These are phyloP conservation scores for Anser cygnoides DNA, from an alignment of 2,113 vertebrate species.

Conservation along the genomic window DNA sequence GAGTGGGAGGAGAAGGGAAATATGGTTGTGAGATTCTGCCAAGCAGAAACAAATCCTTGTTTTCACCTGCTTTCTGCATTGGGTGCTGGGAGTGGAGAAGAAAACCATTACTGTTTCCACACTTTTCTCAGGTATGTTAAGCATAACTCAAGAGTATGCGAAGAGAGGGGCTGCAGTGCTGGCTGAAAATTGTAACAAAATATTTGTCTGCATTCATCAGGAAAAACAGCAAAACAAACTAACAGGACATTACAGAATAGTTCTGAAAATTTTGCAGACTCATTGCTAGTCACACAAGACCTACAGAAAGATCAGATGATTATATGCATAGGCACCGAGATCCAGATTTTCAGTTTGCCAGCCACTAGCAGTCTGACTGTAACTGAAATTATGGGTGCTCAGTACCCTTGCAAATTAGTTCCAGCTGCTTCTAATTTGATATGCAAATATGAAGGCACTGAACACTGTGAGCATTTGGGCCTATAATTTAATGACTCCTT, in stretches of 20 bases:
- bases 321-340: not conserved
- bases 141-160: not conserved
- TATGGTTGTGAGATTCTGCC: not conserved
- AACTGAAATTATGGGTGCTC: not conserved
- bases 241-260: not conserved
- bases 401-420: slow-evolving; percentile 17
- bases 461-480: not conserved
- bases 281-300: not conserved
- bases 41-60: not conserved
- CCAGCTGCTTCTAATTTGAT: slow-evolving; percentile 12
- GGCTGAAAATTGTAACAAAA: not conserved
- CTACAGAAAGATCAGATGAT: not conserved
- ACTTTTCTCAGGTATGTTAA: not conserved
- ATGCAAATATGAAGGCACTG: slow-evolving; percentile 2
- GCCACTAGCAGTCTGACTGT: not conserved
- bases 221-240: not conserved
- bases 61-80: not conserved
- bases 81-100: not conserved
- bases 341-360: slow-evolving; percentile 1
- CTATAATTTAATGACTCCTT: not conserved
- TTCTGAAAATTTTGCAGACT: not conserved
- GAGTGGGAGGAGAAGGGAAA: not conserved
- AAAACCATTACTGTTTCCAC: not conserved
- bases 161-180: accelerated
- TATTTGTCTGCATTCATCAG: not conserved